Conservation (phyloP, 1,140 invertebrate species). For the Bombus superbus region DNA sequence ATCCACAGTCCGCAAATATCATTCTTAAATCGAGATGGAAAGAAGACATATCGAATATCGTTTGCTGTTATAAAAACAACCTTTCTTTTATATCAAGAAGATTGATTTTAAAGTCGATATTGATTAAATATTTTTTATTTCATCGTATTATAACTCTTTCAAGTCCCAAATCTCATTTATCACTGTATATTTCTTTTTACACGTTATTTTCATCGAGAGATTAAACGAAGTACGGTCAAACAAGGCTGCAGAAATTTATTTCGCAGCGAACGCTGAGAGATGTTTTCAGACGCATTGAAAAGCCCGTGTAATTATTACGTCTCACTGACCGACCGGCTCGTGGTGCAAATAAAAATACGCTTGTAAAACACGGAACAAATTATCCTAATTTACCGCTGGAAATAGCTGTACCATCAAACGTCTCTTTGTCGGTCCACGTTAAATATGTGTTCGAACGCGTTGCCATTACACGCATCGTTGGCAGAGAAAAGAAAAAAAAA, state of each 20-base stretch:
- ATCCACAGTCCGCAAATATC: background rate
- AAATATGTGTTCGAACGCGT: constrained; percentile 21
- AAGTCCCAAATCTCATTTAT: background rate
- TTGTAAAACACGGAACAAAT: background rate
- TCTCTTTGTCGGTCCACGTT: background rate
- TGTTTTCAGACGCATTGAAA: background rate
- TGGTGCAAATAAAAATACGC: background rate
- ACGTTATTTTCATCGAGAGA: background rate
- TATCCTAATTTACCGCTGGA: constrained; percentile 16
- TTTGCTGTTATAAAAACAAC: background rate
- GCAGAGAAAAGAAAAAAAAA: background rate
- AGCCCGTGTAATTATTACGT: constrained; percentile 1
- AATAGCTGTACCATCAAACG: constrained; percentile 2
- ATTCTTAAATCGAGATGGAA: background rate
- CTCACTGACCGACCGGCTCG: background rate
- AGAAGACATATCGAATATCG: background rate
- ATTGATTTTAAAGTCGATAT: background rate
- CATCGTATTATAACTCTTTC: background rate
- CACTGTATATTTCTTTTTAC: background rate
- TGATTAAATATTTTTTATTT: background rate
- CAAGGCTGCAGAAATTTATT: constrained; percentile 15
- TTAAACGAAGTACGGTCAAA: constrained; percentile 20
- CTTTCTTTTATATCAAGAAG: background rate
- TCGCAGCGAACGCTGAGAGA: background rate
- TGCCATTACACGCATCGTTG: background rate